These are phyloP conservation scores for Machimus atricapillus DNA, from an alignment of 2,888 invertebrate genomes.

Conservation along the genomic window DNA sequence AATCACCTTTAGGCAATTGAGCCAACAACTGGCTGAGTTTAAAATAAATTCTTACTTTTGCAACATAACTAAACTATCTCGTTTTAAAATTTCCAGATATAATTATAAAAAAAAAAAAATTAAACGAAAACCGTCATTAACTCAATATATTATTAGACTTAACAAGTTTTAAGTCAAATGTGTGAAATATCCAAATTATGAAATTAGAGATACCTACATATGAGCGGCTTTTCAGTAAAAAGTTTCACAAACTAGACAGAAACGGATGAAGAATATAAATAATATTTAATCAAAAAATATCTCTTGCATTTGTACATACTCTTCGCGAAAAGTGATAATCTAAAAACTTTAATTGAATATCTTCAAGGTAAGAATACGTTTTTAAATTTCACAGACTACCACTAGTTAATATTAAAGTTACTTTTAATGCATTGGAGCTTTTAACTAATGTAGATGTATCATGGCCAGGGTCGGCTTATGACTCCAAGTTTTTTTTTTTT, in stretches of 20 bases:
- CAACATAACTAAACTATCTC: too few species aligned
- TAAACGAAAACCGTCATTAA: too few species aligned
- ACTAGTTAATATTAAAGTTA: not conserved
- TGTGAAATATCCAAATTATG: not conserved
- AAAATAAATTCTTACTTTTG: too few species aligned
- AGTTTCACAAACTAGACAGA: too few species aligned
- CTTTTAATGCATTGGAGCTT: not conserved
- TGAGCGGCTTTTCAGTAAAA: not conserved
- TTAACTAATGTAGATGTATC: not conserved
- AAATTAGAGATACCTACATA: not conserved
- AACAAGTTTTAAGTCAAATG: too few species aligned
- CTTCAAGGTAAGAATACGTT: not conserved
- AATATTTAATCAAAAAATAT: not conserved
- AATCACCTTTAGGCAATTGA: too few species aligned
- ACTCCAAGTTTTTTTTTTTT: not conserved
- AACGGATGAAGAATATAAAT: not conserved
- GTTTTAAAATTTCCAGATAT: too few species aligned
- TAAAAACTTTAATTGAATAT: not conserved
- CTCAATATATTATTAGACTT: too few species aligned
- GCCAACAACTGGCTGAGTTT: too few species aligned
- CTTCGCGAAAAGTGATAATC: not conserved
- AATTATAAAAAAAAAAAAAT: too few species aligned
- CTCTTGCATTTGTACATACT: not conserved
- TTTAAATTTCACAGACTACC: not conserved
- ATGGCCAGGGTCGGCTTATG: not conserved